A percentile compares a stretch with the other conserved stretches of the same genome.
Conservation (phyloP, 2,797 vertebrate species). For the Arrhamphus sclerolepis region DNA sequence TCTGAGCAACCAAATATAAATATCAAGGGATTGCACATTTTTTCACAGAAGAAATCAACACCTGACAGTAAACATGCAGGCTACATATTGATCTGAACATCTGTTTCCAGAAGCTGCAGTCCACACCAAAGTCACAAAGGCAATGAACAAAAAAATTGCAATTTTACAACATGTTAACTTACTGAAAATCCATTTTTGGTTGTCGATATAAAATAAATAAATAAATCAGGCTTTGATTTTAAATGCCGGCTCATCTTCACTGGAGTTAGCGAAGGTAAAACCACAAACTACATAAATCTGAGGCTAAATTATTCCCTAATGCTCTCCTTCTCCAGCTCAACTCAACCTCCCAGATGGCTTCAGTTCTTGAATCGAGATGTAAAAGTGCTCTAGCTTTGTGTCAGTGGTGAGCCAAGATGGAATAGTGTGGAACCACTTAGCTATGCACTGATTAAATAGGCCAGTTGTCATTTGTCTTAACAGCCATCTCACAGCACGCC, state of each 20-base stretch:
- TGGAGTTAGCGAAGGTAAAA: conserved; percentile 5
- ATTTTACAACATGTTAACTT: not conserved
- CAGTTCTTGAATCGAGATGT: conserved; percentile 42
- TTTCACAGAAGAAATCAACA: not conserved
- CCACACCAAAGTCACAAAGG: not conserved
- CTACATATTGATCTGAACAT: not conserved
- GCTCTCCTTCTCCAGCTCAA: not conserved
- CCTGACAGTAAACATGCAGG: not conserved
- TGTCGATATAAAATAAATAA: not conserved
- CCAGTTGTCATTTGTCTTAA: conserved; percentile 69
- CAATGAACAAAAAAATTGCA: not conserved
- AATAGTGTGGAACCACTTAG: conserved; percentile 60
- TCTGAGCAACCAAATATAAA: conserved; percentile 1
- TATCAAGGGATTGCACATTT: not conserved
- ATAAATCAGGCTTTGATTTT: not conserved
- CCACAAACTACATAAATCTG: conserved; percentile 2
- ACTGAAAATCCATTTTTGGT: not conserved
- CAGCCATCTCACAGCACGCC: conserved; percentile 56
- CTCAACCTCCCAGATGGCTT: conserved; percentile 17
- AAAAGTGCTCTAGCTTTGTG: conserved; percentile 33
- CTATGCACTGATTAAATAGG: conserved; percentile 69
- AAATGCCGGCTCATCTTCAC: not conserved
- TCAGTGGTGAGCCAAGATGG: conserved; percentile 36
- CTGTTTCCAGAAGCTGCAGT: not conserved
- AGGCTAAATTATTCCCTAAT: conserved; percentile 18